These are phyloP conservation scores for Channa striata DNA, from an alignment of 2,797 vertebrate species.

Conservation along the genomic window DNA sequence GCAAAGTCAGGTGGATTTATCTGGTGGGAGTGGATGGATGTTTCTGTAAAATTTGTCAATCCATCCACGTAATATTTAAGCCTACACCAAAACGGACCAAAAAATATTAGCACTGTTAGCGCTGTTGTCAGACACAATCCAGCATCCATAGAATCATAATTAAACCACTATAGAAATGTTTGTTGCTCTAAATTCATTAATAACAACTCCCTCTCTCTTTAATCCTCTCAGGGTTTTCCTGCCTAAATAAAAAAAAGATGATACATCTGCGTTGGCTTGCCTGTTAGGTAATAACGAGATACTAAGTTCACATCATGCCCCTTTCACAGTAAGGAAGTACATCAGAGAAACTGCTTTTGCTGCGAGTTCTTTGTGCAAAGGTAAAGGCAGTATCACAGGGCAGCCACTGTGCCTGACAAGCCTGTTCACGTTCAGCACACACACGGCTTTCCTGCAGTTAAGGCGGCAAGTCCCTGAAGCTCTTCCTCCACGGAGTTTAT, in stretches of 20 bases:
- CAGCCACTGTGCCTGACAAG: conserved; percentile 71
- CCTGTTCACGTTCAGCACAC: conserved; percentile 70
- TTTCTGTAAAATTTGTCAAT: background rate
- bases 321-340: conserved; percentile 66
- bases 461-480: conserved; percentile 78
- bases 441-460: conserved; percentile 72
- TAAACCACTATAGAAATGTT: background rate
- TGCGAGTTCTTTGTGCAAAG: conserved; percentile 68
- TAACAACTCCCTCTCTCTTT: conserved; percentile 5
- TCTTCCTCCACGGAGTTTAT: conserved; percentile 78
- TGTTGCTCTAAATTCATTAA: conserved; percentile 22
- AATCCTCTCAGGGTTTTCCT: conserved; percentile 51
- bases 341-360: conserved; percentile 70
- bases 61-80: background rate
- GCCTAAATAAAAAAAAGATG: conserved; percentile 31
- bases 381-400: conserved; percentile 71
- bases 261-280: conserved; percentile 33
- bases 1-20: background rate
- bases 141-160: background rate
- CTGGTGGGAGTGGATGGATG: background rate
- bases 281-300: conserved; percentile 58
- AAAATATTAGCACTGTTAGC: too few relatives aligned
- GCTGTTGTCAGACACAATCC: background rate
- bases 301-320: conserved; percentile 59
- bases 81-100: background rate